A percentile compares a stretch with the other conserved stretches of the same genome.
These are phyloP conservation scores for Cryptoprocta ferox DNA, from an alignment of 2,797 vertebrate species.

Conservation along the genomic window DNA sequence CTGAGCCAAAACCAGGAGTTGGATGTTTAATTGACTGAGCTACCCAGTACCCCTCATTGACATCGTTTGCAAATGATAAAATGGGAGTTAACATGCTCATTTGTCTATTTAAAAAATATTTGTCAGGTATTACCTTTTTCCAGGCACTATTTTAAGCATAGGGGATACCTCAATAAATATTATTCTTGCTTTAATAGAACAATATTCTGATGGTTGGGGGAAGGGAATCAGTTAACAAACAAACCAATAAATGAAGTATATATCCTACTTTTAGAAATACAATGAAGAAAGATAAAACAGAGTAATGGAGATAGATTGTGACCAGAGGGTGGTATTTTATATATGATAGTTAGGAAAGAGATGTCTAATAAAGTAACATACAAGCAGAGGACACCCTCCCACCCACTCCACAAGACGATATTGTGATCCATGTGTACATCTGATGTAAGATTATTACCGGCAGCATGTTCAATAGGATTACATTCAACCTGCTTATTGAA, in stretches of 20 bases:
- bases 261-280: neutral
- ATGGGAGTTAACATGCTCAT: neutral
- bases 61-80: constrained; percentile 8
- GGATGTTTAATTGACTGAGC: no score
- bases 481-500: neutral
- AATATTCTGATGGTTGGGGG: neutral
- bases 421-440: neutral
- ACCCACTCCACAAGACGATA: neutral
- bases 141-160: neutral
- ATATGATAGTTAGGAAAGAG: neutral
- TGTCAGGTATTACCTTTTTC: neutral
- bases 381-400: neutral
- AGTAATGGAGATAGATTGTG: neutral
- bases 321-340: neutral
- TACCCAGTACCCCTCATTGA: neutral
- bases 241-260: neutral
- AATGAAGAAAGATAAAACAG: neutral
- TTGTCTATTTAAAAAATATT: constrained; percentile 7
- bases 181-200: neutral
- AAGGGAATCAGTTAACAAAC: neutral
- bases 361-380: neutral
- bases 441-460: neutral
- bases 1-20: no score
- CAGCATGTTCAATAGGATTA: neutral
- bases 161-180: neutral